Base-by-base conservation (phyloP, 92 coral and sea anemone species). In the Porites divaricata region DNA sequence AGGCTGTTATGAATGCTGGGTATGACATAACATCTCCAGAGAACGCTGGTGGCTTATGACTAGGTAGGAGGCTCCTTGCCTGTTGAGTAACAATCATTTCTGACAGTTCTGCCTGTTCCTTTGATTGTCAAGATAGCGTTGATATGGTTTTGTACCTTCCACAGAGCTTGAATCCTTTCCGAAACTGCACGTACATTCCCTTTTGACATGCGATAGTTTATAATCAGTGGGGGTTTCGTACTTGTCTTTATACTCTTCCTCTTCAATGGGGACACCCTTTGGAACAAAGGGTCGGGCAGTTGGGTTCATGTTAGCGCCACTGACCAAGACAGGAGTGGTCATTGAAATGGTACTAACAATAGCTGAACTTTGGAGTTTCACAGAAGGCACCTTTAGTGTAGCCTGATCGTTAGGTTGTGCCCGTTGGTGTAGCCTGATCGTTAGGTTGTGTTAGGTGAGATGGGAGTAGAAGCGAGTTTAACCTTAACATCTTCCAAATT, bases 71-170 rank as follows among this genome's bases (percentile, higher is more conserved):
- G n/a, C n/a, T n/a, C n/a, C n/a, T n/a, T n/a, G n/a, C n/a, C n/a
- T n/a, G n/a, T n/a, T 93, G 91, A 25, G 94, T 61, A 20, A 78
- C 87, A 52, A 90, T 93, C 70, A 87, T 90, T 53, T 89, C 68
- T 20, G 93, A 89, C 72, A 89, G 79, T 63, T 92, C 87, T 69
- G 89, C 70, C 73, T 89, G 93, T 65, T 78, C 57, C 74, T 81
- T 80, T 92, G 91, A 15, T 89, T 72, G 69, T 90, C 75, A 2
- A 90, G 68, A 76, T 83, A 89, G 15, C 90, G 88, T 50, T 89
- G 83, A 28, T 78, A 63, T 15, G 82, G 48, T 51, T 23, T 65
- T 64, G 56, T 45, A 81, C 4, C 19, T 23, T 20, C 57, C 6
- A 70, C 56, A 70, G 25, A 45, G 54, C 68, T 54, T 87, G 83